Evolutionary conservation across 2,797 vertebrate species (phyloP).

Genomic region (Lepus oiostolus): DNA sequence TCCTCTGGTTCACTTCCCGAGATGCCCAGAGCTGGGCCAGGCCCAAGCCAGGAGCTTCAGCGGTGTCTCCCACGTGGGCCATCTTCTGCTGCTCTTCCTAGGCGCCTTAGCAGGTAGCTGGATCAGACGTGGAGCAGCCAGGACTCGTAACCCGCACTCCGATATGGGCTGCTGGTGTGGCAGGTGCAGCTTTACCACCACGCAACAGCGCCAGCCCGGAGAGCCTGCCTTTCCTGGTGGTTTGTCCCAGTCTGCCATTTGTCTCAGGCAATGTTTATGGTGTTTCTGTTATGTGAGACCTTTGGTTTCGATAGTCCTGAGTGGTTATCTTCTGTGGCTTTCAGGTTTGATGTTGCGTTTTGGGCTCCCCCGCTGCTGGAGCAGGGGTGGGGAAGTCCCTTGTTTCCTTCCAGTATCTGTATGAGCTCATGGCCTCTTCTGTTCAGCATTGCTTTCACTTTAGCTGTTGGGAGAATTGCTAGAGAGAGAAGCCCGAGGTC

Average conservation of each 20-base stretch:
- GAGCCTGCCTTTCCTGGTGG: too few relatives aligned
- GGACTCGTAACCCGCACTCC: too few relatives aligned
- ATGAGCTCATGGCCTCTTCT: slow-evolving; percentile 8
- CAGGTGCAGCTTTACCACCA: too few relatives aligned
- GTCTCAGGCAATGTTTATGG: not conserved
- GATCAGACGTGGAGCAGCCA: too few relatives aligned
- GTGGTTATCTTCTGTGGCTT: not conserved
- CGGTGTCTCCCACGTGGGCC: too few relatives aligned
- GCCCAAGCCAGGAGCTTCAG: too few relatives aligned
- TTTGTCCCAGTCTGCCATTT: not conserved
- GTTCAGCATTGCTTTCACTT: slow-evolving; percentile 5
- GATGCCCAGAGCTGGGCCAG: too few relatives aligned
- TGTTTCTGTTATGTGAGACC: not conserved
- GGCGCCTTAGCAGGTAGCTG: too few relatives aligned
- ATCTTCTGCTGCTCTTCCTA: too few relatives aligned
- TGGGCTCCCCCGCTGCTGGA: not conserved
- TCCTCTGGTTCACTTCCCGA: too few relatives aligned
- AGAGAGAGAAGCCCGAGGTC: not conserved
- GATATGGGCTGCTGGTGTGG: too few relatives aligned
- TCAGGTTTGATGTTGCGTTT: slow-evolving; percentile 23
- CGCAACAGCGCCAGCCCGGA: too few relatives aligned
- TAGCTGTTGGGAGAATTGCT: slow-evolving; percentile 6
- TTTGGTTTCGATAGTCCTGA: not conserved
- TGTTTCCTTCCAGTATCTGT: not conserved
- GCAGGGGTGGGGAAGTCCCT: not conserved